A percentile compares a stretch with the other conserved stretches of the same genome.
Conservation (phyloP, 2,888 invertebrate genomes). For the Pelosia muscerda region DNA sequence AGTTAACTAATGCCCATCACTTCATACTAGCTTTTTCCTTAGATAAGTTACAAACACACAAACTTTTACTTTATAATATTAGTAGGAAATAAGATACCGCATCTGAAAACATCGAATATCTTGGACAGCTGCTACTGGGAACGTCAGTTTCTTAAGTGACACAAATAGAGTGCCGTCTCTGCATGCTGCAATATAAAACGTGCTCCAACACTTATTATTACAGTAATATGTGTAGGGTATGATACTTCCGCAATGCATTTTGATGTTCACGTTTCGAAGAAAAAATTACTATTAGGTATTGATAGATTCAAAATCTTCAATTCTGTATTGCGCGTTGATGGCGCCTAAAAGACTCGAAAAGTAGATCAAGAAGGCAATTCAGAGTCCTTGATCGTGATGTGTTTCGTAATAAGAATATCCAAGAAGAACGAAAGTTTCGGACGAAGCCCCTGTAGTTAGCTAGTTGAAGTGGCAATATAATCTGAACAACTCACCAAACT, state of each 20-base stretch:
- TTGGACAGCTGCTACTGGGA: conserved; percentile 18
- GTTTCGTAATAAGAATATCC: not conserved
- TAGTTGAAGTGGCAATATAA: conserved; percentile 3
- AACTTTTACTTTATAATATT: too few species aligned
- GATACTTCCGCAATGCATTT: conserved; percentile 56
- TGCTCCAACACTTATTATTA: conserved; percentile 74
- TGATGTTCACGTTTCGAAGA: conserved; percentile 33
- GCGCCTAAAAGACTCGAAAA: not conserved
- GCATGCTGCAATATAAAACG: conserved; percentile 84
- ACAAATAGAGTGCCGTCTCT: conserved; percentile 80
- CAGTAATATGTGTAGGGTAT: conserved; percentile 25
- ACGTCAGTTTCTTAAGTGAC: conserved; percentile 75
- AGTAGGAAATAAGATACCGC: conserved; percentile 18
- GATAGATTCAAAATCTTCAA: too few species aligned
- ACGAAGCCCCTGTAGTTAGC: not conserved
- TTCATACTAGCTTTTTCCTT: too few species aligned
- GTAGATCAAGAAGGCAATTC: not conserved
- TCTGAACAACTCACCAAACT: not conserved
- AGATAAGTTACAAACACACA: too few species aligned
- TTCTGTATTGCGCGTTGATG: not conserved
- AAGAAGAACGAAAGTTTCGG: not conserved
- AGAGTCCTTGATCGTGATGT: not conserved
- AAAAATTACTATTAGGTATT: too few species aligned
- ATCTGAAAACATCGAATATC: conserved; percentile 28
- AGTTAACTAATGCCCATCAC: too few species aligned